phyloP scores from a whole-genome alignment of 2,113 vertebrate species.

The Pelmatolapia mariae region DNA sequence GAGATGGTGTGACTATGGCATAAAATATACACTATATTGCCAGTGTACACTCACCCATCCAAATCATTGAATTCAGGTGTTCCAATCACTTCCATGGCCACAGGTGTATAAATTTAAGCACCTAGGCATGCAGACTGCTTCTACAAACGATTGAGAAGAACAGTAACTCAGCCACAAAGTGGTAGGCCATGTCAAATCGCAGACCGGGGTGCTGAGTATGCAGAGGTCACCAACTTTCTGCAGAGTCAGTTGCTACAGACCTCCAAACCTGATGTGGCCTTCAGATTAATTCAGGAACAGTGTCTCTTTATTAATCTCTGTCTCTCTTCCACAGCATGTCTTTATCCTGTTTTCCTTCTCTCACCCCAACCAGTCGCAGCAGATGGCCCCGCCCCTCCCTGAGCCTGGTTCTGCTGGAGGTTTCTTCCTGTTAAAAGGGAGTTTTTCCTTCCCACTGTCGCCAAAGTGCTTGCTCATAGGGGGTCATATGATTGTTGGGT shows the following conservation, averaged over 20 bases:
- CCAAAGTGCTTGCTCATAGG: neutral
- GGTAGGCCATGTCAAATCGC: neutral
- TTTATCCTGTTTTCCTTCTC: neutral
- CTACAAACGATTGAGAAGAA: neutral
- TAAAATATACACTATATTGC: neutral
- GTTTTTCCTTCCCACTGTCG: neutral
- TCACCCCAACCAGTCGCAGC: fast-evolving
- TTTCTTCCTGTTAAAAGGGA: neutral
- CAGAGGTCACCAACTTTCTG: neutral
- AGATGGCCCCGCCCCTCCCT: neutral
- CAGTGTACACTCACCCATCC: neutral
- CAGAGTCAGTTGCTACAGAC: neutral
- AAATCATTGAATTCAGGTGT: neutral
- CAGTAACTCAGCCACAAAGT: neutral
- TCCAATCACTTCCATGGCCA: neutral
- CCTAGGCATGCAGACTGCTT: neutral
- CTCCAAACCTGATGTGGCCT: neutral
- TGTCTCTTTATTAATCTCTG: neutral
- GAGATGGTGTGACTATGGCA: neutral
- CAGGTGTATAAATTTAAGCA: neutral
- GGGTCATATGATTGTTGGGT: neutral
- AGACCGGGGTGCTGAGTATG: neutral
- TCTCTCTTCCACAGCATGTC: neutral
- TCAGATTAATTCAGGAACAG: neutral
- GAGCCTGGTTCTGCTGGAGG: fast-evolving